Evolutionary conservation across 2,797 vertebrate genomes (phyloP), one percentile per base, ranked within the genome.

Genomic region (Gadopsis bispinosus): DNA sequence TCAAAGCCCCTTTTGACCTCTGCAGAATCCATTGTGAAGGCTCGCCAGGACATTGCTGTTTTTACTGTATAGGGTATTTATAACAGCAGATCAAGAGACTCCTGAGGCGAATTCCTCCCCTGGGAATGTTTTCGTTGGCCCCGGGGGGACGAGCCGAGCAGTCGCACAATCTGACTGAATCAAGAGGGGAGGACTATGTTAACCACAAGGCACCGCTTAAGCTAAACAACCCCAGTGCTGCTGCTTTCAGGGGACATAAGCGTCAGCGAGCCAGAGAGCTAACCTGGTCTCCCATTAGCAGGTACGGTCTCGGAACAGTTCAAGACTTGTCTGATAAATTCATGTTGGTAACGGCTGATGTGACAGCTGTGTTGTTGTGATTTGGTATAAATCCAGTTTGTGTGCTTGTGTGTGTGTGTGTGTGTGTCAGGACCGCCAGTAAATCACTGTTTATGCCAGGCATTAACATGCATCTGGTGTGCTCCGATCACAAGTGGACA

Each of bases 31-130:
- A 74, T 91, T 90, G 88, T 87, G 83, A 45, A 16, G 74, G 82
- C 71, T 64, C n/a, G 31, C 67, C 41, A 48, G 83, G 87, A 83
- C 77, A n/a, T 48, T 54, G 79, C 86, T 74, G 84, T 93, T 84
- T 90, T 90, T 87, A 90, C 88, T 63, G 87, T 75, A 68, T 69
- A 61, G 72, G 67, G 80, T 94, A 93, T 94, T 93, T 93, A 92
- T 92, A 93, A 90, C 81, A 22, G 75, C 87, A 79, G 75, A 84
- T 81, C 85, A 85, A 87, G 90, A 75, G 79, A 69, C 92, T 90
- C 85, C 76, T 54, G 84, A 83, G 92, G 85, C 71, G 31, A 64
- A 77, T 83, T 91, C 85, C 87, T 83, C 81, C 65, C 65, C 43
- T 56, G 90, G 92, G 86, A 88, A 91, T 88, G 83, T 91, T 91